Percentiles rank a stretch among this genome's conserved stretches.
phyloP scores from a whole-genome alignment of 1,140 invertebrate species.

The Drosophila ambigua region DNA sequence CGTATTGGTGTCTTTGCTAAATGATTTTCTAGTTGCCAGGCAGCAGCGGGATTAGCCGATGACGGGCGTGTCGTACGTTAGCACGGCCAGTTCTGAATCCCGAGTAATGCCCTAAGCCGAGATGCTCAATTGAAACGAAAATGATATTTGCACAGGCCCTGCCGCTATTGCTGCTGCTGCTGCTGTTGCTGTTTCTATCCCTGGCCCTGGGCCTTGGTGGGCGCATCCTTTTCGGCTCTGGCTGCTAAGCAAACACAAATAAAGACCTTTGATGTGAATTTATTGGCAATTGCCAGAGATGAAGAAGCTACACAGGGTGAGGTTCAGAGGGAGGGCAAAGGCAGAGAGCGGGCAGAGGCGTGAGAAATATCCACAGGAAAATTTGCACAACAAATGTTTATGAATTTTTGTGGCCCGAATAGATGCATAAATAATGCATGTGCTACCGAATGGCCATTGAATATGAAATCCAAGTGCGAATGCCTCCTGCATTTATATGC shows the following conservation, averaged over 20 bases:
- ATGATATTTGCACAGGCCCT: constrained; percentile 77
- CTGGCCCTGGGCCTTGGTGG: constrained; percentile 16
- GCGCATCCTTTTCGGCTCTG: constrained; percentile 74
- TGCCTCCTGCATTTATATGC: constrained; percentile 60
- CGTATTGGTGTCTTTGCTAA: constrained; percentile 44
- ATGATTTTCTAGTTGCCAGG: constrained; percentile 59
- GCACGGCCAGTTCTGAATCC: constrained; percentile 32
- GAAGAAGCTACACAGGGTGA: constrained; percentile 23
- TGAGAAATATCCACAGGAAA: constrained; percentile 63
- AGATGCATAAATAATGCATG: constrained; percentile 73
- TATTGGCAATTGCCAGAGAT: constrained; percentile 67
- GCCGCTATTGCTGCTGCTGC: constrained; percentile 33
- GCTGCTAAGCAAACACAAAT: constrained; percentile 80
- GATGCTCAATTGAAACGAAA: constrained; percentile 80
- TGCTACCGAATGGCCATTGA: constrained; percentile 50
- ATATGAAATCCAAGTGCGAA: constrained; percentile 41
- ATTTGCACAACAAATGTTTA: constrained; percentile 82
- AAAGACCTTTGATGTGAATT: constrained; percentile 83
- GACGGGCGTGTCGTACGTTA: constrained; percentile 75
- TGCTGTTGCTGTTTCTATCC: constrained; percentile 6
- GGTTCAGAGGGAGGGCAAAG: not conserved
- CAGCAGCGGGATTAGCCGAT: constrained; percentile 77
- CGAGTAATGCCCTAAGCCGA: constrained; percentile 55
- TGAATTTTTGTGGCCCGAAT: constrained; percentile 61
- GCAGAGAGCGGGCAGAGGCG: constrained; percentile 34